phyloP scores from a whole-genome alignment of 2,113 vertebrate genomes.

The Siniperca chuatsi region DNA sequence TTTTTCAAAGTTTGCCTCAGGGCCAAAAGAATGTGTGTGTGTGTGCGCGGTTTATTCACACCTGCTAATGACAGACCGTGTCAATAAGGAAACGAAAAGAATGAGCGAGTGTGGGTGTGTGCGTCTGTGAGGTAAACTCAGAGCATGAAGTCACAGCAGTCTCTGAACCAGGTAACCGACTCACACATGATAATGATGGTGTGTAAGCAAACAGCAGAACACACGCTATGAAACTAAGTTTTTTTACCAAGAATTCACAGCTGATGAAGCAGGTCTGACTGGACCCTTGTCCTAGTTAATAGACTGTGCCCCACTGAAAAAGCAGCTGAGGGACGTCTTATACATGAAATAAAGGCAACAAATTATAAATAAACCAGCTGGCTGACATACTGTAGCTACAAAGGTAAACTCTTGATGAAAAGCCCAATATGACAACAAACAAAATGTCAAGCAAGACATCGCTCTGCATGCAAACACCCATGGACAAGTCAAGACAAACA shows the following conservation, averaged over 20 bases:
- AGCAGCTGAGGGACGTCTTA: background rate
- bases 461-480: constrained; percentile 45
- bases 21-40: constrained; percentile 5
- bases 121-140: constrained; percentile 18
- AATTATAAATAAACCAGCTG: background rate
- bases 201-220: background rate
- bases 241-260: background rate
- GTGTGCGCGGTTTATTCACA: background rate
- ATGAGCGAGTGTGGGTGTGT: background rate
- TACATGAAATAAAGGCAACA: background rate
- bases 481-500: constrained; percentile 34
- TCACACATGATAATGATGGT: background rate
- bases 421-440: background rate
- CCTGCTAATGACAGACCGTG: background rate
- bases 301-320: background rate
- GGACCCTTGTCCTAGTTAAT: background rate
- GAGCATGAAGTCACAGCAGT: constrained; percentile 34
- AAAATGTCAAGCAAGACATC: background rate
- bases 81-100: constrained; percentile 47
- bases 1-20: constrained; percentile 18
- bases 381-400: background rate
- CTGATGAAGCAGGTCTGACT: background rate
- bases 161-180: constrained; percentile 18
- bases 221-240: background rate
- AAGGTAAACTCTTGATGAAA: background rate